Percentiles rank a stretch among this genome's conserved stretches.
phyloP scores from a whole-genome alignment of 2,888 invertebrate species.

The Leucania comma region DNA sequence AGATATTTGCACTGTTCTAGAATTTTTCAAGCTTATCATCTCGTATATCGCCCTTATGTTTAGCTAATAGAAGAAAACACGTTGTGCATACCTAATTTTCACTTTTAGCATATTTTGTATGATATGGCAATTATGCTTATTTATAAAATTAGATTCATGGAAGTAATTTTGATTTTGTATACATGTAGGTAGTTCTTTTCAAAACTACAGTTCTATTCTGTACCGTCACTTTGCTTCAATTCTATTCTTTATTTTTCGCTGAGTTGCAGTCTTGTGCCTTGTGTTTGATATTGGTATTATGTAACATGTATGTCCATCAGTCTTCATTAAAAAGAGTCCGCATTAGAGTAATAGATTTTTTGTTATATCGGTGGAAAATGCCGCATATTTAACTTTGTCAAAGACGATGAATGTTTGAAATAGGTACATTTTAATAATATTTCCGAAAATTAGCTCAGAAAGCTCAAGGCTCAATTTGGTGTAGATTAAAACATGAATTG shows the following conservation, averaged over 20 bases:
- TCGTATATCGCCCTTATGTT: not conserved
- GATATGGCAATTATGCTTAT: not conserved
- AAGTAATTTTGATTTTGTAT: not conserved
- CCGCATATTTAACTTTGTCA: no score
- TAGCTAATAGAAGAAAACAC: not conserved
- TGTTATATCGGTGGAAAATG: no score
- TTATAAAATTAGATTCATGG: not conserved
- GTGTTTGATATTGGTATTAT: no score
- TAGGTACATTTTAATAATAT: no score
- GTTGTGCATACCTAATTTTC: not conserved
- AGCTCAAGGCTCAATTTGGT: no score
- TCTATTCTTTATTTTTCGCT: not conserved
- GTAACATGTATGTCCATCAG: no score
- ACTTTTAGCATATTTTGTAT: not conserved
- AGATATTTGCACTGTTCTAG: slow-evolving; percentile 7
- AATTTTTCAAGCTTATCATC: not conserved
- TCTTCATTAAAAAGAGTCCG: no score
- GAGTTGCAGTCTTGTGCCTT: not conserved
- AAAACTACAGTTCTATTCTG: not conserved
- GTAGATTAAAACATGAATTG: no score
- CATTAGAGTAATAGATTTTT: no score
- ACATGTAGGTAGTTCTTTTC: not conserved
- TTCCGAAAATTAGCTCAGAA: no score
- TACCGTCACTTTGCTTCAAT: not conserved
- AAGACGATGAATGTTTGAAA: no score